Percentiles rank a stretch among this genome's conserved stretches.
These are phyloP conservation scores for Ictalurus furcatus DNA, from an alignment of 2,113 vertebrate genomes.

Conservation along the genomic window DNA sequence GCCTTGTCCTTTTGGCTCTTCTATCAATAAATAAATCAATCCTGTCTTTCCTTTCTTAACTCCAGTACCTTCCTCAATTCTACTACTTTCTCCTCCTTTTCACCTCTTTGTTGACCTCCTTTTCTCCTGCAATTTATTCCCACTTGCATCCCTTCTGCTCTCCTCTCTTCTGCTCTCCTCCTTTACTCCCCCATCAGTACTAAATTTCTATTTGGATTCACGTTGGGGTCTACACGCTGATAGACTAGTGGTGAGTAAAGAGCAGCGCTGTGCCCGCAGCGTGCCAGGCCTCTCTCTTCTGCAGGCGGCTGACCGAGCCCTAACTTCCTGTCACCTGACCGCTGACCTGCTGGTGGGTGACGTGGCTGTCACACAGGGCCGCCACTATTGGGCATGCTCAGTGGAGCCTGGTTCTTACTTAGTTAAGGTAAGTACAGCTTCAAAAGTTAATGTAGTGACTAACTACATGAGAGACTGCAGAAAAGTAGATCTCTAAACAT, in stretches of 20 bases:
- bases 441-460: not conserved
- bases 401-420: conserved; percentile 96
- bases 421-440: conserved; percentile 75
- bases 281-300: conserved; percentile 85
- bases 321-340: conserved; percentile 92
- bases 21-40: not conserved
- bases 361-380: conserved; percentile 92
- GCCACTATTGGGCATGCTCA: conserved; percentile 96
- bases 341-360: conserved; percentile 90
- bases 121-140: conserved; percentile 50
- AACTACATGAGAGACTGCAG: not conserved
- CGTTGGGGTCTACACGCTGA: conserved; percentile 93
- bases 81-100: conserved; percentile 2
- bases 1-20: conserved; percentile 17
- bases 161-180: conserved; percentile 32
- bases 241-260: conserved; percentile 91
- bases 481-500: not conserved
- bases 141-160: not conserved
- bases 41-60: not conserved
- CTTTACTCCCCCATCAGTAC: conserved; percentile 72
- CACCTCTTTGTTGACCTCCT: conserved; percentile 5
- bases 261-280: conserved; percentile 90
- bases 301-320: conserved; percentile 83
- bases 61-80: not conserved
- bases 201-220: conserved; percentile 95